Base-by-base conservation (phyloP, 2,113 vertebrate species). In the Syngnathoides biaculeatus region DNA sequence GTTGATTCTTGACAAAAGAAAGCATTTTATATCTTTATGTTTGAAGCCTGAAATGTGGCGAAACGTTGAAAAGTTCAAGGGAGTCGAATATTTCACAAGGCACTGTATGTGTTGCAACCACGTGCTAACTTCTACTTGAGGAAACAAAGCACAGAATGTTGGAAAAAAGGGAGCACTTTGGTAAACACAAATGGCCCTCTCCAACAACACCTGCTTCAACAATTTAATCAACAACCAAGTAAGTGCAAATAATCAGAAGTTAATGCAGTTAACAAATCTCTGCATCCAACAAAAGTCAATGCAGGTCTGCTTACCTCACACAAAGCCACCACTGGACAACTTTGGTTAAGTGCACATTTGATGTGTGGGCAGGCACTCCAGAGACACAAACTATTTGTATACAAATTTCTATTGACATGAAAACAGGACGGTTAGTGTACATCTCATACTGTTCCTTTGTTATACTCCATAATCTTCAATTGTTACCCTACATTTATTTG, bases 401-500 rank as follows among this genome's bases (percentile, higher is more conserved):
- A 52, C 15, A 42, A 11, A 42, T 1, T n/a, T 3, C 17, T 0
- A 17, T 52, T 52, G 48, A 5, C n/a, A 3, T 22, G 10, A 11
- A 52, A 22, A 52, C 30, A 35, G 56, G 20, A 35, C 8, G 20
- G 10, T 19, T 20, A 4, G 0, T 55, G 19, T 55, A 26, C 30
- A 26, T 8, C 55, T 35, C 19, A 30, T 14, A 55, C 14, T 26
- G 24, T 55, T 57, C 14, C 27, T 52, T n/a, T 52, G 48, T 52
- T 52, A 7, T 11, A 24, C 20, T 38, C 14, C 14, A 62, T 10
- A 2, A 42, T 42, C 14, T 39, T 43, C 42, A 43, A 5, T 30
- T 35, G 14, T 17, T 20, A 19, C 26, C 30, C 62, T 55, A 68
- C 72, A 72, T 9, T 4, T 40, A 8, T 47, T 65, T 89, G 64